These are phyloP conservation scores for Manduca sexta DNA, from an alignment of 1,140 invertebrate genomes.

Conservation along the genomic window DNA sequence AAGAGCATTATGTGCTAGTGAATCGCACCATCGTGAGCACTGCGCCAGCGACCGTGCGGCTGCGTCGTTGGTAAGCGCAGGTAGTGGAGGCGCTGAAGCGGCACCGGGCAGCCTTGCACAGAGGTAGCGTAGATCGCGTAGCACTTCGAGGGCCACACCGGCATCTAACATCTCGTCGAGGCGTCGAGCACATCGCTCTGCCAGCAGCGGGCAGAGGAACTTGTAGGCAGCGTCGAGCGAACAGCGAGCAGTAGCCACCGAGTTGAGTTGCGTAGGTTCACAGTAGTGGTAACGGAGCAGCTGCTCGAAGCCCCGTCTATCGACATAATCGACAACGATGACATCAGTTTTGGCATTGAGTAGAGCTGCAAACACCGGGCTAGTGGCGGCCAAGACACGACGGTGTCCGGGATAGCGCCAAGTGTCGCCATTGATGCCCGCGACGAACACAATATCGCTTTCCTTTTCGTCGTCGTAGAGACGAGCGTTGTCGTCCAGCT, in stretches of 20 bases:
- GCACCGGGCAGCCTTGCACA: slow-evolving; percentile 60
- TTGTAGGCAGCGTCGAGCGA: slow-evolving; percentile 81
- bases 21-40: slow-evolving; percentile 72
- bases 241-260: slow-evolving; percentile 76
- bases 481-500: slow-evolving; percentile 24
- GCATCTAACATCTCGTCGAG: slow-evolving; percentile 71
- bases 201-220: slow-evolving; percentile 78
- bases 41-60: slow-evolving; percentile 49
- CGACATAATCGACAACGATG: slow-evolving; percentile 74
- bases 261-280: slow-evolving; percentile 76
- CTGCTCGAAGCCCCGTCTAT: slow-evolving; percentile 80
- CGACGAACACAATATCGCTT: slow-evolving; percentile 80
- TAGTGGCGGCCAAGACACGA: slow-evolving; percentile 77
- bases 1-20: slow-evolving; percentile 76
- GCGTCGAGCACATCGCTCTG: slow-evolving; percentile 75
- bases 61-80: slow-evolving; percentile 38
- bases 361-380: slow-evolving; percentile 64
- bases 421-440: slow-evolving; percentile 75
- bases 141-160: slow-evolving; percentile 57
- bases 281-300: slow-evolving; percentile 79
- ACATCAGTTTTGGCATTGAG: slow-evolving; percentile 66
- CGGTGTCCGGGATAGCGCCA: slow-evolving; percentile 81
- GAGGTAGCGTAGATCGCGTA: slow-evolving; percentile 62
- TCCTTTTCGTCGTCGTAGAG: slow-evolving; percentile 75
- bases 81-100: slow-evolving; percentile 54